These are phyloP conservation scores for Xanthia icteritia DNA, from an alignment of 2,888 invertebrate species.

Conservation along the genomic window DNA sequence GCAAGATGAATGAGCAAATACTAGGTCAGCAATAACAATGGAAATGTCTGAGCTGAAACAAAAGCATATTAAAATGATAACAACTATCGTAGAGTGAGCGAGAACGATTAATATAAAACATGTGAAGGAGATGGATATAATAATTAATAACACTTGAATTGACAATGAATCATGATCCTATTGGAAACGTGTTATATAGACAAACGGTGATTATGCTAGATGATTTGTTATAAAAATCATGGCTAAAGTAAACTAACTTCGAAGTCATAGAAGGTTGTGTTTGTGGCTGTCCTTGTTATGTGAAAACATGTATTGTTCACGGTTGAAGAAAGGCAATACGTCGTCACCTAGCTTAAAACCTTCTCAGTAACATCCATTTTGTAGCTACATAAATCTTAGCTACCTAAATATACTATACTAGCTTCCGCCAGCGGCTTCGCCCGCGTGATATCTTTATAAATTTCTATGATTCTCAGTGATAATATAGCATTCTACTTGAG, in stretches of 20 bases:
- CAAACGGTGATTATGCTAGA: conserved; percentile 55
- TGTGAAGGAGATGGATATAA: conserved; percentile 68
- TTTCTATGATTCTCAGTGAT: no score
- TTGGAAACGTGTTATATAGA: conserved; percentile 68
- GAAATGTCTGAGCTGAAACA: conserved; percentile 53
- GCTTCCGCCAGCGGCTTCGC: no score
- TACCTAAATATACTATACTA: not conserved
- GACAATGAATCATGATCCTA: conserved; percentile 79
- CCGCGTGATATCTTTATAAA: no score
- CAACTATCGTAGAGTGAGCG: conserved; percentile 70
- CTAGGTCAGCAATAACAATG: conserved; percentile 56
- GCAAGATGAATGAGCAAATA: conserved; percentile 28
- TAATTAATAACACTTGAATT: conserved; percentile 81
- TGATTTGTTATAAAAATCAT: conserved; percentile 44
- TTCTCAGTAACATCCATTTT: conserved; percentile 25
- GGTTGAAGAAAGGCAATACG: conserved; percentile 39
- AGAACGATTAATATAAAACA: conserved; percentile 70
- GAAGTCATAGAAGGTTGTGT: conserved; percentile 49
- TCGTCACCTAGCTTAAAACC: conserved; percentile 31
- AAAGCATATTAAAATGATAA: conserved; percentile 71
- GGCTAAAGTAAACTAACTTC: conserved; percentile 33
- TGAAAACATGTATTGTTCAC: conserved; percentile 52
- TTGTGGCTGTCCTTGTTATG: conserved; percentile 48
- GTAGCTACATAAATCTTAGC: not conserved
- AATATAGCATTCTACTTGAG: no score